Base-by-base conservation (phyloP, 2,797 vertebrate genomes). In the Zalophus californianus region DNA sequence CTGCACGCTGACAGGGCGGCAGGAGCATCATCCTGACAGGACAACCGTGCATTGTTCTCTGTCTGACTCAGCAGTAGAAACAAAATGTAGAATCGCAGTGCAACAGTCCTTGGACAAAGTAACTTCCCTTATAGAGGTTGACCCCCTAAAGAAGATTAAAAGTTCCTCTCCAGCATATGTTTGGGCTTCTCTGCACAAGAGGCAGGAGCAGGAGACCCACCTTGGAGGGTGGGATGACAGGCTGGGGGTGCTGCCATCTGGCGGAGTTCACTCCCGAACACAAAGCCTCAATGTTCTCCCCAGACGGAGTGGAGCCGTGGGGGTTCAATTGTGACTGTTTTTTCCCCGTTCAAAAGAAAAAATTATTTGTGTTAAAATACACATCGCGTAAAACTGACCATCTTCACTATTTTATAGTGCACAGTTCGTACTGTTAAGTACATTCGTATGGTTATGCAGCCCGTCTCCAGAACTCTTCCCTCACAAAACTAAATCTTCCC, bases 201-300 rank as follows among this genome's bases (percentile, higher is more conserved):
- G 25, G 27, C 7, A 15, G 58, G 16, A 21, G 32, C 12, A 25
- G 27, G 68, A 78, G 20, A 54, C 52, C 52, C 21, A 20, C 23
- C 38, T 82, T 4, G 0, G 35, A 56, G 50, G 11, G 21, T 15
- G 52, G 16, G 41, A 27, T 14, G 56, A 5, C 11, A 3, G 72
- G 32, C 25, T 8, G 21, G 25, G 54, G 20, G 62, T 3, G 52
- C 66, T 58, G n/a, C 44, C 92, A 52, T n/a, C 80, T 48, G 95
- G 83, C 58, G 8, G 32, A 3, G 20, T 23, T 72, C 91, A 27
- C 12, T 1, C 52, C 29, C 0, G 4, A 58, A 75, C 90, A 96
- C 50, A 79, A 85, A 95, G 58, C 79, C 94, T 86, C 41, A 52
- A 48, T 83, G 78, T 95, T 90, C 66, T 78, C 64, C 11, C n/a